A percentile compares a stretch with the other conserved stretches of the same genome.
These are phyloP conservation scores for Ariopsis seemanni DNA, from an alignment of 2,113 vertebrate species.

Conservation along the genomic window DNA sequence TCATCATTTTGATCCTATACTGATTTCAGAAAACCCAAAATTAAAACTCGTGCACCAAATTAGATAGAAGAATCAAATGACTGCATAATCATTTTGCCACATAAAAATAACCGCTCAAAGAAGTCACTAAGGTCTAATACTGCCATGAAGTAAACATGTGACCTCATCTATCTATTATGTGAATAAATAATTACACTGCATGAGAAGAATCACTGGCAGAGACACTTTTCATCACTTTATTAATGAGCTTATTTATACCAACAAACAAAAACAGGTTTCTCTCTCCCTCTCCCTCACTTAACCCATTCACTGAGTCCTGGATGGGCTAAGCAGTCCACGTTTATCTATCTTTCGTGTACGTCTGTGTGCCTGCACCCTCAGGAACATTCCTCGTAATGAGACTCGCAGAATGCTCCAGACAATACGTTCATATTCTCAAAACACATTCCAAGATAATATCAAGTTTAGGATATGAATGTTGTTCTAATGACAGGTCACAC, in stretches of 20 bases:
- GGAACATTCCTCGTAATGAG: slow-evolving; percentile 23
- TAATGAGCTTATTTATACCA: slow-evolving; percentile 83
- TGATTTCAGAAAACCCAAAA: too few species aligned
- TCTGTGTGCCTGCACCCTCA: slow-evolving; percentile 33
- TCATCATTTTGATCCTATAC: too few species aligned
- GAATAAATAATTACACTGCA: not conserved
- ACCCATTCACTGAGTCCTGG: slow-evolving; percentile 53
- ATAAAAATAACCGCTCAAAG: too few species aligned
- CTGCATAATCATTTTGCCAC: too few species aligned
- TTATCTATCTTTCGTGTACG: not conserved
- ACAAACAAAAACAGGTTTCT: slow-evolving; percentile 77
- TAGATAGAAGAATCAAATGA: too few species aligned
- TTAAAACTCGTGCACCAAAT: too few species aligned
- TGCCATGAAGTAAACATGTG: too few species aligned
- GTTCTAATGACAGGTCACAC: slow-evolving; percentile 42
- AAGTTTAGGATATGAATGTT: slow-evolving; percentile 45
- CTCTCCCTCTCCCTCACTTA: slow-evolving; percentile 66
- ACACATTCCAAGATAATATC: slow-evolving; percentile 22
- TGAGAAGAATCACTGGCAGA: slow-evolving; percentile 32
- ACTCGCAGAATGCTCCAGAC: slow-evolving; percentile 20
- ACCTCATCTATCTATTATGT: too few species aligned
- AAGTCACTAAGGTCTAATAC: too few species aligned
- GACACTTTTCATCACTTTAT: slow-evolving; percentile 75
- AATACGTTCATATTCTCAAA: slow-evolving; percentile 1
- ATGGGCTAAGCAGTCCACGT: slow-evolving; percentile 25